Conservation (phyloP, 2,888 invertebrate genomes). For the Polydrusus cervinus region DNA sequence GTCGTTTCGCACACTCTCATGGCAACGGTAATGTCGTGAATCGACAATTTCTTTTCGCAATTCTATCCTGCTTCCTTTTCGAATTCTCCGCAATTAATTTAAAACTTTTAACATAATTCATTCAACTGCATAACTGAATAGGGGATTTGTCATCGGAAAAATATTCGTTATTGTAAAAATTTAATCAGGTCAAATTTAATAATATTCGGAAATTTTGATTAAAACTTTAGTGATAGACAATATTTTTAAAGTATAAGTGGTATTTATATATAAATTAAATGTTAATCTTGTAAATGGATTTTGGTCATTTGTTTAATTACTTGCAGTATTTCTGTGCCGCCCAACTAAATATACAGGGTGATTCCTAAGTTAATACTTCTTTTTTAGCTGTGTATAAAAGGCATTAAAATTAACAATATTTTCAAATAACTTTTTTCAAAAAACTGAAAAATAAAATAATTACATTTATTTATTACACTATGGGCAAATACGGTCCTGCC, state of each 20-base stretch:
- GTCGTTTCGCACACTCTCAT: slow-evolving; percentile 47
- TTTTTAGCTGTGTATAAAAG: no score
- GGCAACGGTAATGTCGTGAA: slow-evolving; percentile 47
- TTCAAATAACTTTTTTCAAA: no score
- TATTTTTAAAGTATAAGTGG: slow-evolving; percentile 38
- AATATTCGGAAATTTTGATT: slow-evolving; percentile 61
- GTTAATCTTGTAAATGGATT: slow-evolving; percentile 36
- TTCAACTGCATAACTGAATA: slow-evolving; percentile 50
- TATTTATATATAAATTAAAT: slow-evolving; percentile 40
- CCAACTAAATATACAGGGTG: no score
- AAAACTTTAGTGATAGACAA: slow-evolving; percentile 33
- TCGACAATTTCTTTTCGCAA: slow-evolving; percentile 60
- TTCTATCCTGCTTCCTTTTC: slow-evolving; percentile 55
- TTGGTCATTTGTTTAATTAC: no score
- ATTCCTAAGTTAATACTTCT: no score
- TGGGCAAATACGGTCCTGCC: no score
- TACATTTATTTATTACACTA: no score
- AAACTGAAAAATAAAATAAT: no score
- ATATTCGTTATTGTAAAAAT: slow-evolving; percentile 52
- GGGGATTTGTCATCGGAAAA: slow-evolving; percentile 49
- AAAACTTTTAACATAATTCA: slow-evolving; percentile 55
- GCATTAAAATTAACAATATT: no score
- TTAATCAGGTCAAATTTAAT: slow-evolving; percentile 64
- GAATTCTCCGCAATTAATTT: slow-evolving; percentile 55
- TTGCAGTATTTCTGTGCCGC: no score